phyloP scores from a whole-genome alignment of 2,797 vertebrate genomes.

The Triplophysa yarkandensis region DNA sequence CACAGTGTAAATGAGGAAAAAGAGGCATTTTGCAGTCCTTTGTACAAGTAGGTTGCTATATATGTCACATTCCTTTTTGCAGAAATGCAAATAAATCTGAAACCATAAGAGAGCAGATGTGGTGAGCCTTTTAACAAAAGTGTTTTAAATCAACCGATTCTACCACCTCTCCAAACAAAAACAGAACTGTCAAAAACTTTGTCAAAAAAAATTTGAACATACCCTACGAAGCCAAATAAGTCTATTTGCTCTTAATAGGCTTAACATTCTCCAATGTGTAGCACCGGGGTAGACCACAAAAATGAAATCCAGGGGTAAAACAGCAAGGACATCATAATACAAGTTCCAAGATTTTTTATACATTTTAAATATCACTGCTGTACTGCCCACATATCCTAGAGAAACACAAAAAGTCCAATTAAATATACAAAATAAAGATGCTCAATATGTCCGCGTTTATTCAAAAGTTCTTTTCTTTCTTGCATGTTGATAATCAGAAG shows the following conservation, averaged over 20 bases:
- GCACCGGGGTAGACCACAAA: not conserved
- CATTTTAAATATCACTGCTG: constrained; percentile 29
- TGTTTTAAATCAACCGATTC: not conserved
- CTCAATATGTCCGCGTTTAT: too few relatives aligned
- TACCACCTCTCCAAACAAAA: too few relatives aligned
- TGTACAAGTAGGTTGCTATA: constrained; percentile 37
- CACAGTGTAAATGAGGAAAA: constrained; percentile 43
- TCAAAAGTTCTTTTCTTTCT: too few relatives aligned
- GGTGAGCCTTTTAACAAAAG: not conserved
- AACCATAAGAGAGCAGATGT: constrained; percentile 12
- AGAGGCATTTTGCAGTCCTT: constrained; percentile 47
- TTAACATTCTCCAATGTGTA: constrained; percentile 22
- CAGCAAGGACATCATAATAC: constrained; percentile 47
- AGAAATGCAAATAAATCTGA: constrained; percentile 49
- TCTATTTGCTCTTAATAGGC: constrained; percentile 36
- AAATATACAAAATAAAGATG: too few relatives aligned
- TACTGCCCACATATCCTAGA: constrained; percentile 39
- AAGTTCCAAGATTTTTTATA: constrained; percentile 46
- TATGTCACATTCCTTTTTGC: constrained; percentile 46
- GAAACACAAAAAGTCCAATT: not conserved
- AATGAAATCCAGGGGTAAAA: constrained; percentile 46
- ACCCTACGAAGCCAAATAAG: constrained; percentile 54
- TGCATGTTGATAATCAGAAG: too few relatives aligned
- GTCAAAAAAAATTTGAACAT: constrained; percentile 5
- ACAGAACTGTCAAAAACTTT: too few relatives aligned